Conservation (phyloP, 2,113 vertebrate species). For the Okapia johnstoni region DNA sequence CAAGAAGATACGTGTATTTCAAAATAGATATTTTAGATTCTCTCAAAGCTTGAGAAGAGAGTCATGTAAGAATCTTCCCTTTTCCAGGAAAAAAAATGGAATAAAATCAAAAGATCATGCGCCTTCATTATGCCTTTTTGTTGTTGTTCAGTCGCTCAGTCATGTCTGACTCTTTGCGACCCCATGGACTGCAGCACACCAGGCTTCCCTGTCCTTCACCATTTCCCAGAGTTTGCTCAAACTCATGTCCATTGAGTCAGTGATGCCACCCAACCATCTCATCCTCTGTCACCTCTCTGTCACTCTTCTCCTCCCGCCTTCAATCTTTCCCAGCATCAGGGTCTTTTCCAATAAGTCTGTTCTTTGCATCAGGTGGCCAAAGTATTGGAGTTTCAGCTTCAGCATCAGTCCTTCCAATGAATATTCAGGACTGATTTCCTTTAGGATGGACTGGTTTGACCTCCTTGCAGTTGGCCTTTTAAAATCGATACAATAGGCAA, state of each 20-base stretch:
- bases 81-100: not conserved
- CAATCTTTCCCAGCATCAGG: not conserved
- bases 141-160: not conserved
- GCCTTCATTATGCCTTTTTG: not conserved
- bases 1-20: not conserved
- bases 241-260: not conserved
- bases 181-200: not conserved
- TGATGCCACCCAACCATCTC: not conserved
- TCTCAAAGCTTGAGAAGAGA: not conserved
- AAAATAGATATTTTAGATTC: not conserved
- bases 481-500: not conserved
- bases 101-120: not conserved
- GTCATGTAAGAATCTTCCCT: not conserved
- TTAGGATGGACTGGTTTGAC: not conserved
- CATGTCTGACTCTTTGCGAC: not conserved
- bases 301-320: not conserved
- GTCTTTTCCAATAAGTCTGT: not conserved
- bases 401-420: not conserved
- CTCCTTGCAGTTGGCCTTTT: not conserved
- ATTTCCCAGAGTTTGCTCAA: not conserved
- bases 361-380: not conserved
- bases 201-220: not conserved
- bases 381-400: not conserved
- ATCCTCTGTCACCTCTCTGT: not conserved
- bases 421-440: not conserved